Base-by-base conservation (phyloP, 2,113 vertebrate species). In the Stigmatopora nigra region DNA sequence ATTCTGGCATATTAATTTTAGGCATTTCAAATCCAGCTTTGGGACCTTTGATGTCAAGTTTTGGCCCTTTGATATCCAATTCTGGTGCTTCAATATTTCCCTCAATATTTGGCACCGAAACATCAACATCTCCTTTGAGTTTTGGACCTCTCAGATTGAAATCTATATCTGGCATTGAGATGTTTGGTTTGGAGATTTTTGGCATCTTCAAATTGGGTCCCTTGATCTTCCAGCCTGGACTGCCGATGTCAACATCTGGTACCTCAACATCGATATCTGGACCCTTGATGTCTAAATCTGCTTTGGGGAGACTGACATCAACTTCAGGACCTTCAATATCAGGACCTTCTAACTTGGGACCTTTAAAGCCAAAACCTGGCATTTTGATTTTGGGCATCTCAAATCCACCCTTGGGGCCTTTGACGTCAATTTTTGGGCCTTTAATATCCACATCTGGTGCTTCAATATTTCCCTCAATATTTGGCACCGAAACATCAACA, bases 391-490 rank as follows among this genome's bases (percentile, higher is more conserved):
- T 57, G 16, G 25, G 25, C 25, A 31, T 31, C 3, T 31, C 25
- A 31, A 31, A 31, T 31, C 25, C 25, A 31, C 25, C 25, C 0
- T 53, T 49, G 36, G 73, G 65, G 3, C 4, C n/a, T 52, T 61
- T 62, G 17, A 63, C 57, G 25, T 75, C 64, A 13, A 70, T 0
- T 0, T 67, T 19, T 3, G 68, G 60, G 17, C 19, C 1, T 64
- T 35, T 52, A 3, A 73, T 22, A 3, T 57, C 59, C 1, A 44
- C 1, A 7, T 20, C 38, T 8, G 59, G 59, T 14, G 13, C 11
- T 5, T 89, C 80, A 71, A 86, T 65, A 1, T 86, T 69, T 31
- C 63, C 63, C 10, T 51, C 47, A 3, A 52, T 6, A 15, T 51
- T 64, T 49, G 63, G 63, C 2, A 44, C 38, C 13, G 38, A 20